Conservation (phyloP, 2,888 invertebrate genomes). For the Parnassius orleans region DNA sequence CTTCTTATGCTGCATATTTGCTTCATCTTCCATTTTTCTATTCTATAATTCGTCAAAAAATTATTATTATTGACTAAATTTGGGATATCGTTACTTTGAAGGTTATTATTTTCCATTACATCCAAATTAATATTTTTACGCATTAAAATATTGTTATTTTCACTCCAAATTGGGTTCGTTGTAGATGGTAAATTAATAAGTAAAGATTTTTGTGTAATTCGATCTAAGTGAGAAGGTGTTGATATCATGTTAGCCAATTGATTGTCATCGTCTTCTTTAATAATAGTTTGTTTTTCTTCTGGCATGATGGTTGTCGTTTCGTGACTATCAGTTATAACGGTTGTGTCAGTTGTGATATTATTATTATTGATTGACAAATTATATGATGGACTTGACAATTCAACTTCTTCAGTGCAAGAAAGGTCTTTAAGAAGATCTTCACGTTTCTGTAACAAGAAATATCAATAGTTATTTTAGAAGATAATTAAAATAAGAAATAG, state of each 20-base stretch:
- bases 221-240: constrained; percentile 19
- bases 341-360: constrained; percentile 41
- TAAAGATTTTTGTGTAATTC: constrained; percentile 34
- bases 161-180: not conserved
- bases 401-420: constrained; percentile 79
- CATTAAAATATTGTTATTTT: constrained; percentile 38
- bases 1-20: constrained; percentile 66
- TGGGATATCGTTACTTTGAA: constrained; percentile 64
- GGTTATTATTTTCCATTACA: constrained; percentile 49
- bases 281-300: constrained; percentile 52
- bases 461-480: not conserved
- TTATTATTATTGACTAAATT: constrained; percentile 49
- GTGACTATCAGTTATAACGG: constrained; percentile 43
- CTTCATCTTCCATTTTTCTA: constrained; percentile 62
- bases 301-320: constrained; percentile 51
- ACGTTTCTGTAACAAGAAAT: constrained; percentile 73
- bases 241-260: constrained; percentile 6
- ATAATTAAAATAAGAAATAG: not conserved
- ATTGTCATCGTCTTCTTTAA: constrained; percentile 45
- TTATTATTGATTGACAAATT: constrained; percentile 38
- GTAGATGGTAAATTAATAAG: constrained; percentile 1
- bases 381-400: constrained; percentile 49
- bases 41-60: constrained; percentile 50
- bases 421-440: constrained; percentile 82
- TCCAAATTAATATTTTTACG: constrained; percentile 50